These are phyloP conservation scores for Nowickia ferox DNA, from an alignment of 2,888 invertebrate genomes.

Conservation along the genomic window DNA sequence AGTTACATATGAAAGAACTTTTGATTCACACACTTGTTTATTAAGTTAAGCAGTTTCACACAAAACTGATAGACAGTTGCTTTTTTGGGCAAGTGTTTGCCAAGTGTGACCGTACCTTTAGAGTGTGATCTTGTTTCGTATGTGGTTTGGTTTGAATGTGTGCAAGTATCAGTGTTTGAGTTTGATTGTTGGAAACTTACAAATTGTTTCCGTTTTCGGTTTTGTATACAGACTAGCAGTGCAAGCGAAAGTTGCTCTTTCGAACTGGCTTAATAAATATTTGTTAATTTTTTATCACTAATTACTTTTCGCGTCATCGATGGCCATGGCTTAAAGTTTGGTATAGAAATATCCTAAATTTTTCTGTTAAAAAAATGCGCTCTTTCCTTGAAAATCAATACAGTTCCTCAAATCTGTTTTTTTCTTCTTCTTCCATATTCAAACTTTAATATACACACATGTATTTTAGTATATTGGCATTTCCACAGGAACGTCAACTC, in stretches of 20 bases:
- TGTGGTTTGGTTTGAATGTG: slow-evolving; percentile 70
- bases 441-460: neutral
- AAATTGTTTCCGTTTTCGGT: slow-evolving; percentile 6
- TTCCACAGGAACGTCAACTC: no score
- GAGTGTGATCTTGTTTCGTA: slow-evolving; percentile 47
- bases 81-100: no score
- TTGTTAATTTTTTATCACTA: neutral
- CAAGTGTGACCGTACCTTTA: neutral
- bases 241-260: slow-evolving; percentile 72
- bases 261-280: slow-evolving; percentile 2
- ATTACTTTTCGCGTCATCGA: slow-evolving; percentile 62
- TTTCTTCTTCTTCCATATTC: slow-evolving; percentile 12
- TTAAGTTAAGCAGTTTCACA: no score
- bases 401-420: slow-evolving; percentile 57
- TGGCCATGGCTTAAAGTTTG: slow-evolving; percentile 41
- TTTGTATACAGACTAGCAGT: slow-evolving; percentile 65
- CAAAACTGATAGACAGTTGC: no score
- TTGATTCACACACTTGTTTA: no score
- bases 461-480: no score
- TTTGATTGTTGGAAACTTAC: slow-evolving; percentile 17
- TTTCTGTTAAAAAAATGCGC: slow-evolving; percentile 31
- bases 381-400: slow-evolving; percentile 56
- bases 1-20: no score
- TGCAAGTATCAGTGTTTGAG: slow-evolving; percentile 64
- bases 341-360: slow-evolving; percentile 56